Base-by-base conservation (phyloP, 2,797 vertebrate genomes). In the Dendrocincla tyrannina region DNA sequence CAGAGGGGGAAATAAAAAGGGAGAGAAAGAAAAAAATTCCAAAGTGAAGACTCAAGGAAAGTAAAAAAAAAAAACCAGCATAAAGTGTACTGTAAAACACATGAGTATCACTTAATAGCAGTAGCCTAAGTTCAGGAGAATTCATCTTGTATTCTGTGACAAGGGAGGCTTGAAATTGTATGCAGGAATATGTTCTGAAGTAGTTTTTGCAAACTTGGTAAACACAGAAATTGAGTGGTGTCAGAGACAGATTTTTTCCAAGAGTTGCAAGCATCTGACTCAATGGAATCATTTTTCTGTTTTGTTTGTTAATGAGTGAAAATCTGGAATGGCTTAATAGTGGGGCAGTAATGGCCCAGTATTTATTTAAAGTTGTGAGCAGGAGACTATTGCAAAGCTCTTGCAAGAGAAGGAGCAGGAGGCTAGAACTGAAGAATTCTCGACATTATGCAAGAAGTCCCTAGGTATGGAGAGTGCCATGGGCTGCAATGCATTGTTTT, bases 401-500 rank as follows among this genome's bases (percentile, higher is more conserved):
- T 60, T 56, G 28, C 19, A 69, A 55, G 49, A n/a, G n/a, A n/a
- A 70, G 30, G 16, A 80, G n/a, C 16, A 83, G 33, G 14, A 37
- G 10, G 9, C 41, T 75, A 9, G 27, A 88, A 79, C 18, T 39
- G 52, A 83, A 49, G 41, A 70, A 60, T 73, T 86, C 46, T 79
- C n/a, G 58, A 72, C 33, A 13, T 88, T 93, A 78, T 88, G 42
- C 73, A 74, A 44, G 20, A 95, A 95, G 79, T 96, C 93, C 86
- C 93, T 67, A 41, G 75, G 66, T 86, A 74, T 47, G 64, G 53
- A 83, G 44, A 35, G 58, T 91, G 75, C 83, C 80, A 37, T 85
- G 58, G 83, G 83, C 92, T 95, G 63, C 77, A 93, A 24, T 94
- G 33, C 52, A 27, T 89, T 89, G 49, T 82, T 95, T 62, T 93